Conservation (phyloP, 2,797 vertebrate genomes). For the Gorsachius magnificus region DNA sequence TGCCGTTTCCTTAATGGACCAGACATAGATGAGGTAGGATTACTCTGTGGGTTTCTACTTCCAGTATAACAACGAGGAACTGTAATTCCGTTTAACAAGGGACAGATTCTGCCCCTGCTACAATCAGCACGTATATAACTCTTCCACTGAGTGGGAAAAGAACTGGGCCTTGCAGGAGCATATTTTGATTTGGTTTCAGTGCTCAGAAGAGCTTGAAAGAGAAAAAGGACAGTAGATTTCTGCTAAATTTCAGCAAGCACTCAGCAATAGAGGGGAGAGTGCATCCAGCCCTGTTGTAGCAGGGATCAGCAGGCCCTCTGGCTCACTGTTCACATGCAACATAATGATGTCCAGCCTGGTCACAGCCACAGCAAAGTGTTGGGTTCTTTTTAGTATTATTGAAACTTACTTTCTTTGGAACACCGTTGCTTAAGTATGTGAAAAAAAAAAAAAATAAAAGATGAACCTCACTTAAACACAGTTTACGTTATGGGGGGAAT, state of each 20-base stretch:
- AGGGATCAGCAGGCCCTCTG: neutral
- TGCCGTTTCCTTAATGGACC: slow-evolving; percentile 74
- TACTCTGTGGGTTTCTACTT: neutral
- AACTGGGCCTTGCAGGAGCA: neutral
- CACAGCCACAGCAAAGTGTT: neutral
- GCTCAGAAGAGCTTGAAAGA: neutral
- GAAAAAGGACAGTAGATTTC: neutral
- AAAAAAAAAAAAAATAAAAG: neutral
- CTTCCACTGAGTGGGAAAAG: neutral
- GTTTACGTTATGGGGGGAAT: neutral
- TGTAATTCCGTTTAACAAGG: neutral
- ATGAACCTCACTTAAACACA: neutral
- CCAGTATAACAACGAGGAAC: neutral
- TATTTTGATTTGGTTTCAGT: neutral
- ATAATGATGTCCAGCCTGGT: neutral
- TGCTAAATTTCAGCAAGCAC: neutral
- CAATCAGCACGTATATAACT: neutral
- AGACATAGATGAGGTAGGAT: slow-evolving; percentile 80
- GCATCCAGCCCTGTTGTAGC: neutral
- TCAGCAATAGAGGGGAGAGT: accelerated
- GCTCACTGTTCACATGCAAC: neutral
- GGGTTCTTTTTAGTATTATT: neutral
- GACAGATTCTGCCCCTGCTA: neutral
- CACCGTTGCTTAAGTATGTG: neutral
- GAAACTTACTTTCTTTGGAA: neutral